A percentile compares a stretch with the other conserved stretches of the same genome.
phyloP scores from a whole-genome alignment of 2,888 invertebrate genomes.

The Micoletzkya japonica region DNA sequence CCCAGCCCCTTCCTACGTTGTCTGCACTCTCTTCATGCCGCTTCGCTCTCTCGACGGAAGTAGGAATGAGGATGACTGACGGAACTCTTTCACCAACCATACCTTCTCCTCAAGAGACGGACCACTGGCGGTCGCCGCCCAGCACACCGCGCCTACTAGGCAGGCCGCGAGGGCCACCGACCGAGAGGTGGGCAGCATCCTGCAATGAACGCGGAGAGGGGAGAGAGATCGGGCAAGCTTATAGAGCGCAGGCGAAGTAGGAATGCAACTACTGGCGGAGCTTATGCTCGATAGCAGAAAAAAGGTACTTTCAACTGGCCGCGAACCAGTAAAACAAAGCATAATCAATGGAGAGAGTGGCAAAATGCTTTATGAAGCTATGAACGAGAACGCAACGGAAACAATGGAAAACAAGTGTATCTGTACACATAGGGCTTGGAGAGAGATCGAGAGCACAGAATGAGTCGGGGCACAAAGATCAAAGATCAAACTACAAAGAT shows the following conservation, averaged over 20 bases:
- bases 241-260: no score
- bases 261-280: no score
- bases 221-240: background rate
- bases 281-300: no score
- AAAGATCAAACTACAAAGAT: background rate
- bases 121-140: background rate
- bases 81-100: no score
- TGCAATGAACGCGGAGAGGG: background rate
- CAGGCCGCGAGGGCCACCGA: background rate
- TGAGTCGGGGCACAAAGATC: background rate
- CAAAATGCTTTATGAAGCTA: background rate
- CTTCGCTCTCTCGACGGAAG: no score
- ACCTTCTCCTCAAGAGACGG: constrained; percentile 23
- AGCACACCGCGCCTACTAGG: background rate
- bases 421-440: no score
- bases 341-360: background rate
- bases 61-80: no score
- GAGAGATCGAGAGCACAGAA: background rate
- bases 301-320: no score
- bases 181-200: no score
- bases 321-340: background rate
- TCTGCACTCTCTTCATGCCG: no score
- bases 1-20: no score
- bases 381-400: background rate
- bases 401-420: no score